Evolutionary conservation across 2,888 invertebrate genomes (phyloP).

Genomic region (Melangyna quadrimaculata): DNA sequence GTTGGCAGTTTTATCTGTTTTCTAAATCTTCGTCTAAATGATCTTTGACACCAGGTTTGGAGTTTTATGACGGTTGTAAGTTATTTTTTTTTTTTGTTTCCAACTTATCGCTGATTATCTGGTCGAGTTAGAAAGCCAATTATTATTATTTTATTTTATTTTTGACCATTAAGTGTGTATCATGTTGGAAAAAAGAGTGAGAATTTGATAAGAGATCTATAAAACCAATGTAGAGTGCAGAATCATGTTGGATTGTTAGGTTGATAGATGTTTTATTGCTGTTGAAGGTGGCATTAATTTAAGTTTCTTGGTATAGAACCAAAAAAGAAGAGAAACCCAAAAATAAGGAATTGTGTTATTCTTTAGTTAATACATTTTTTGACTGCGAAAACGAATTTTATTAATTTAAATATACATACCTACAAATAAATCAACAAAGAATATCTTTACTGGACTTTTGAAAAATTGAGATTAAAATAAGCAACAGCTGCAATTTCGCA

Average conservation of each 20-base stretch:
- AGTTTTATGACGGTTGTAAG: conserved; percentile 48
- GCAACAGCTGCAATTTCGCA: no score
- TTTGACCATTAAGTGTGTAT: conserved; percentile 21
- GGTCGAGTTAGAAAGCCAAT: conserved; percentile 26
- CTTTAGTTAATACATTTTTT: not conserved
- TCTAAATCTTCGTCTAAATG: conserved; percentile 53
- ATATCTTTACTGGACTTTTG: no score
- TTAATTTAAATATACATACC: no score
- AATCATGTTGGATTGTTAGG: conserved; percentile 54
- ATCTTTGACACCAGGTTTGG: conserved; percentile 58
- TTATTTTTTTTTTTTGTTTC: not conserved
- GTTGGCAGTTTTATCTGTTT: conserved; percentile 35
- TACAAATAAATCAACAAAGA: no score
- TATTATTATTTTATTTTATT: conserved; percentile 22
- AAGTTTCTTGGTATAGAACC: not conserved
- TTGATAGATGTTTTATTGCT: conserved; percentile 46
- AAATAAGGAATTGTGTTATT: not conserved
- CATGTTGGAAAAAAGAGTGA: conserved; percentile 32
- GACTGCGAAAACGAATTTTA: no score
- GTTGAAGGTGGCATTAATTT: conserved; percentile 36
- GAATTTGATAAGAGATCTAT: conserved; percentile 54
- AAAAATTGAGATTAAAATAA: no score
- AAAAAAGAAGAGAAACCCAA: not conserved
- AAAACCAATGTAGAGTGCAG: conserved; percentile 45
- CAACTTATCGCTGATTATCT: conserved; percentile 54